These are phyloP conservation scores for Strix aluco DNA, from an alignment of 2,113 vertebrate species.

Conservation along the genomic window DNA sequence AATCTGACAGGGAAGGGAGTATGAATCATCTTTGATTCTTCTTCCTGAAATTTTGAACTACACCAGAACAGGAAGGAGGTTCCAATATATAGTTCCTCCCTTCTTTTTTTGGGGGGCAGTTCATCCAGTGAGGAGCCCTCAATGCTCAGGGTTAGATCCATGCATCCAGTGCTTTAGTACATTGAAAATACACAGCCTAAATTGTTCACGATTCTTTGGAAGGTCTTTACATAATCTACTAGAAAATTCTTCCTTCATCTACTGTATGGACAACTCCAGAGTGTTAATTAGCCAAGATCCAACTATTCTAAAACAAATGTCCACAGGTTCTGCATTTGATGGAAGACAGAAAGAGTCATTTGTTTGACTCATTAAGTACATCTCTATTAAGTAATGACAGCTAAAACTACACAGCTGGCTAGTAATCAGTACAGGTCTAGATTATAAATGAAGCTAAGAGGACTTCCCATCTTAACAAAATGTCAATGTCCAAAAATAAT, in stretches of 20 bases:
- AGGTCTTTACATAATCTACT: conserved; percentile 43
- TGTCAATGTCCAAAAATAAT: conserved; percentile 51
- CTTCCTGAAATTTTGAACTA: background rate
- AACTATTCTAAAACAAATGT: conserved; percentile 66
- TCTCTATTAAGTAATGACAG: conserved; percentile 57
- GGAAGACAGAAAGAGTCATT: conserved; percentile 40
- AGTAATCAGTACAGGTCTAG: background rate
- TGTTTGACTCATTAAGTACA: conserved; percentile 62
- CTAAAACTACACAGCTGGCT: conserved; percentile 50
- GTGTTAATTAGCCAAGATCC: conserved; percentile 63
- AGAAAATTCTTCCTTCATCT: conserved; percentile 62
- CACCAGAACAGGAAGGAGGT: background rate
- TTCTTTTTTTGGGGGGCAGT: background rate
- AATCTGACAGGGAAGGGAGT: background rate
- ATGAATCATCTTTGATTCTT: background rate
- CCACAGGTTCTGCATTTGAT: conserved; percentile 40
- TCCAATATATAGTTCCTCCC: background rate
- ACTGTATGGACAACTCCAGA: background rate
- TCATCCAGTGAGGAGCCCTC: background rate
- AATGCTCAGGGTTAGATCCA: background rate
- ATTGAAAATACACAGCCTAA: conserved; percentile 14
- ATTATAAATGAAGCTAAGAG: conserved; percentile 49
- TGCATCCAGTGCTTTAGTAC: background rate
- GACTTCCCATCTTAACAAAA: conserved; percentile 56
- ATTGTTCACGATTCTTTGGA: conserved; percentile 56